Evolutionary conservation across 37 sponge, comb jelly and placozoan species (phyloP).

Genomic region (Chondrosia reniformis): DNA sequence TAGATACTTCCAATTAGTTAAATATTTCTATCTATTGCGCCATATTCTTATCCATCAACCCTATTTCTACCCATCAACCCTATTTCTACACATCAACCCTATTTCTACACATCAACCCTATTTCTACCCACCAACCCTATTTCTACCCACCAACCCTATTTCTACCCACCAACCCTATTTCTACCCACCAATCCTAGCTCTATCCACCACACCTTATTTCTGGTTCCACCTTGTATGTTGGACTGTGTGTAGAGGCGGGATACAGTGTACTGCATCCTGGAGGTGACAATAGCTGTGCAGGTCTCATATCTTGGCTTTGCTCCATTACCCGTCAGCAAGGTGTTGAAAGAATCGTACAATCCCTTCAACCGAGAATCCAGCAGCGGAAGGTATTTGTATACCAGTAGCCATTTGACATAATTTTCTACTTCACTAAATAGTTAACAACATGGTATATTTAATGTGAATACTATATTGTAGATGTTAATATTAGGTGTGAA

Average conservation of each 20-base stretch:
- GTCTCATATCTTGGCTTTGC: not conserved
- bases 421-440: not conserved
- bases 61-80: no score
- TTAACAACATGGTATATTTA: not conserved
- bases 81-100: no score
- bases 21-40: no score
- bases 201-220: not conserved
- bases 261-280: not conserved
- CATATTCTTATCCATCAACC: no score
- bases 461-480: no score
- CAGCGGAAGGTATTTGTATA: not conserved
- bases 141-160: no score
- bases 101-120: no score
- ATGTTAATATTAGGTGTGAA: no score
- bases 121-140: no score
- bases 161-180: no score
- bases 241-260: not conserved
- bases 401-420: constrained; percentile 3
- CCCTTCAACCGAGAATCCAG: not conserved
- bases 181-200: no score
- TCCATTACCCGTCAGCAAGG: not conserved
- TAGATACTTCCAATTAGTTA: no score
- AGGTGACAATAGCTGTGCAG: not conserved
- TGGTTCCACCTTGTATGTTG: not conserved
- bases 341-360: not conserved